Percentiles rank a stretch among this genome's conserved stretches.
phyloP scores from a whole-genome alignment of 1,140 invertebrate species.

The Drosophila ironensis region DNA sequence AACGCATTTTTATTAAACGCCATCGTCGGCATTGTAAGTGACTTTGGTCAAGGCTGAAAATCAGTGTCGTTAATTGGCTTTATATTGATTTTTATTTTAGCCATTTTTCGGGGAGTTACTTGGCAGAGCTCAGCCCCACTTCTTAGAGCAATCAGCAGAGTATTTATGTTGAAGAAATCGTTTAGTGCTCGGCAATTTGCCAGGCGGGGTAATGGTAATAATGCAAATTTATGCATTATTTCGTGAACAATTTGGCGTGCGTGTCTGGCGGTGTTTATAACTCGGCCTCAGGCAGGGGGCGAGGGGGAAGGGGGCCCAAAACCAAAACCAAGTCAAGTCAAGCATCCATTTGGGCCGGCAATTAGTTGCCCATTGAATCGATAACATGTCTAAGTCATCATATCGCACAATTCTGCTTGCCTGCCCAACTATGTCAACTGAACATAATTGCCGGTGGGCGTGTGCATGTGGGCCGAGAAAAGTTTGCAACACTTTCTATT shows the following conservation, averaged over 20 bases:
- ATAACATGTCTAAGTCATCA: slow-evolving; percentile 37
- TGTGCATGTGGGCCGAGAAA: slow-evolving; percentile 22
- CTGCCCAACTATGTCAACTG: slow-evolving; percentile 40
- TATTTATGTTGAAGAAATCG: slow-evolving; percentile 22
- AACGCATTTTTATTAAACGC: slow-evolving; percentile 67
- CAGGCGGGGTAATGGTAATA: slow-evolving; percentile 7
- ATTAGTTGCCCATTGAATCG: slow-evolving; percentile 49
- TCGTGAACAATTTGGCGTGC: slow-evolving; percentile 28
- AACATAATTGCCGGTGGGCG: not conserved
- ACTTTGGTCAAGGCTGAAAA: slow-evolving; percentile 56
- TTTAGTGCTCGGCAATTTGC: slow-evolving; percentile 29
- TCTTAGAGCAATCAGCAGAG: slow-evolving; percentile 4
- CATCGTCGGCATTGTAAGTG: slow-evolving; percentile 35
- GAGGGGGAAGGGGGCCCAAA: too few relatives aligned
- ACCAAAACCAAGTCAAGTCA: slow-evolving; percentile 4
- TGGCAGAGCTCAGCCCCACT: not conserved
- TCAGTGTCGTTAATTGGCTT: slow-evolving; percentile 52
- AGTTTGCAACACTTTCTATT: slow-evolving; percentile 38
- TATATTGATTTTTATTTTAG: slow-evolving; percentile 23
- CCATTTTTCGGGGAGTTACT: slow-evolving; percentile 6
- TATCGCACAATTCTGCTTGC: slow-evolving; percentile 46
- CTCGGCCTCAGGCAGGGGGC: slow-evolving; percentile 1
- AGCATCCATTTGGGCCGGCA: slow-evolving; percentile 40
- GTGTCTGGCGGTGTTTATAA: slow-evolving; percentile 12
- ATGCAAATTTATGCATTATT: slow-evolving; percentile 43